Evolutionary conservation across 2,113 vertebrate species (phyloP).

Genomic region (Sigmodon hispidus): DNA sequence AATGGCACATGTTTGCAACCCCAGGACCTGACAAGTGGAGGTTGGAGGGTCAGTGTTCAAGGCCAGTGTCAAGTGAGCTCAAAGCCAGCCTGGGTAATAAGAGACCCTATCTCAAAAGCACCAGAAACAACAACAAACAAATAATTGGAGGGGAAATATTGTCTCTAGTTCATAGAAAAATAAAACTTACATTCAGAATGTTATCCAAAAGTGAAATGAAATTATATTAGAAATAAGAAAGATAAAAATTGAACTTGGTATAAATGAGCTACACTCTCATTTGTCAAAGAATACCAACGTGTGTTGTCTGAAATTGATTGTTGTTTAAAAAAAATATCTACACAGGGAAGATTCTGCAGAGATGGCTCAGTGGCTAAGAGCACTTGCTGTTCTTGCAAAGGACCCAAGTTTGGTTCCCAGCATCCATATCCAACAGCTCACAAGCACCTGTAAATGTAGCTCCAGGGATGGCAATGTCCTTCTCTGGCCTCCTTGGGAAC

Average conservation of each 20-base stretch:
- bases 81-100: not conserved
- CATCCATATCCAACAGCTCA: too few relatives aligned
- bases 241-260: conserved; percentile 15
- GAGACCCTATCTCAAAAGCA: not conserved
- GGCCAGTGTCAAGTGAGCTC: not conserved
- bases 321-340: not conserved
- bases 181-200: conserved; percentile 42
- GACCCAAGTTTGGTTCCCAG: not conserved
- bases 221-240: conserved; percentile 26
- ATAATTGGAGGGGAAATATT: not conserved
- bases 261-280: conserved; percentile 33
- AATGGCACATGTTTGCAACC: not conserved
- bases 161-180: conserved; percentile 22
- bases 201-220: conserved; percentile 1
- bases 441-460: not conserved
- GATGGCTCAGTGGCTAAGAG: not conserved
- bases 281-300: not conserved
- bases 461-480: not conserved
- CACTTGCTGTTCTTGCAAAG: not conserved
- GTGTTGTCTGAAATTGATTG: conserved; percentile 47
- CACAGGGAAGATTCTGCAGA: not conserved
- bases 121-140: not conserved
- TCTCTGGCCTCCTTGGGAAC: not conserved
- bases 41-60: not conserved
- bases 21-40: not conserved